These are phyloP conservation scores for Sander vitreus DNA, from an alignment of 2,113 vertebrate species.

Conservation along the genomic window DNA sequence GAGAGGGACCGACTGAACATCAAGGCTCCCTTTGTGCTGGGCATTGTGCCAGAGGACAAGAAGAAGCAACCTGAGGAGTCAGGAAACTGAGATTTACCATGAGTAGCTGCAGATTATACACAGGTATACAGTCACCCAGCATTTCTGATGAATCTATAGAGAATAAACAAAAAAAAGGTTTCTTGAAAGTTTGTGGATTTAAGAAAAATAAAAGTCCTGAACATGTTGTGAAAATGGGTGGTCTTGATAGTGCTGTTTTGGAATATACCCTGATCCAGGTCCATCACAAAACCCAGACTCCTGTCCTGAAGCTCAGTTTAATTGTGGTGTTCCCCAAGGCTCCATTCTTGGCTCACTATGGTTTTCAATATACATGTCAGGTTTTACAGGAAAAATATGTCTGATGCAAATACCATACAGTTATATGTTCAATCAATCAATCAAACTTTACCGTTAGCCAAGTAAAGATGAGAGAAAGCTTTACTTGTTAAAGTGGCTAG, in stretches of 20 bases:
- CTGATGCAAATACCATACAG: no score
- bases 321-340: not conserved
- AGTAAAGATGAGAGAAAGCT: no score
- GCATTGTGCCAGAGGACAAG: constrained; percentile 80
- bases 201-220: not conserved
- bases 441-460: no score
- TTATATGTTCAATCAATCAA: no score
- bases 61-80: constrained; percentile 88
- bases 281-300: not conserved
- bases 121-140: not conserved
- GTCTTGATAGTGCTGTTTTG: not conserved
- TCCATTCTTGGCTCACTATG: not conserved
- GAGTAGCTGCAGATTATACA: not conserved
- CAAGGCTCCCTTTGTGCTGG: constrained; percentile 88
- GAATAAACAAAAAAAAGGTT: not conserved
- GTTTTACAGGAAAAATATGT: no score
- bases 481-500: no score
- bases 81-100: constrained; percentile 74
- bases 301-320: not conserved
- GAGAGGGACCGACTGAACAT: constrained; percentile 94
- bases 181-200: not conserved
- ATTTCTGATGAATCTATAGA: not conserved
- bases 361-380: no score
- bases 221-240: not conserved
- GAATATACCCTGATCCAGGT: not conserved